These are phyloP conservation scores for Numenius arquata DNA, from an alignment of 2,113 vertebrate species.

Conservation along the genomic window DNA sequence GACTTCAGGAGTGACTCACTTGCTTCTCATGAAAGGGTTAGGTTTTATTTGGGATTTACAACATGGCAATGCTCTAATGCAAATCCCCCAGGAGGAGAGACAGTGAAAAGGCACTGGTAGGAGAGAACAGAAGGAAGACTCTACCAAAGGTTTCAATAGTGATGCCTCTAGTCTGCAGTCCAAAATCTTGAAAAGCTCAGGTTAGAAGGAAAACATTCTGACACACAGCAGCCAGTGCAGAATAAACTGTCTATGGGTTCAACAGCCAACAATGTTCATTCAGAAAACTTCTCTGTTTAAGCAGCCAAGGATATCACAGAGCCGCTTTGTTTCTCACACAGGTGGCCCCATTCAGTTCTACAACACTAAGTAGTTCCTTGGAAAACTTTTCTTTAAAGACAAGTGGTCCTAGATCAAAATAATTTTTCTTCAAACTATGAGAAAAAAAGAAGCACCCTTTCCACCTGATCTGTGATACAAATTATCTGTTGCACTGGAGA, in stretches of 20 bases:
- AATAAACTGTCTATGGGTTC: neutral
- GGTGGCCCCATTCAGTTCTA: neutral
- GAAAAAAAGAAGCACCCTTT: neutral
- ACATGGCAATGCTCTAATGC: neutral
- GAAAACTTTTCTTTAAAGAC: neutral
- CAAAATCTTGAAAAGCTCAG: neutral
- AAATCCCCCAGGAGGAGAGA: neutral
- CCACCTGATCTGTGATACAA: neutral
- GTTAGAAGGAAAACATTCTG: neutral
- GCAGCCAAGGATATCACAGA: neutral
- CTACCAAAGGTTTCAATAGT: neutral
- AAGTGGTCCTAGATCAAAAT: neutral
- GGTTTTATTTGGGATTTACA: neutral
- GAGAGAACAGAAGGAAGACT: neutral
- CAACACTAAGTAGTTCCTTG: neutral
- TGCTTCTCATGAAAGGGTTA: neutral
- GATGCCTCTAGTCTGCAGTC: neutral
- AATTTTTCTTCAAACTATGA: neutral
- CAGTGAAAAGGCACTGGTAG: neutral
- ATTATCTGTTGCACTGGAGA: neutral
- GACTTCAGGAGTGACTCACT: neutral
- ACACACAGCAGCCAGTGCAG: neutral
- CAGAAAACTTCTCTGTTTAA: neutral
- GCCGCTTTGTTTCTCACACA: neutral
- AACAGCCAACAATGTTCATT: neutral